These are phyloP conservation scores for Alligator sinensis DNA, from an alignment of 2,113 vertebrate species.

Conservation along the genomic window DNA sequence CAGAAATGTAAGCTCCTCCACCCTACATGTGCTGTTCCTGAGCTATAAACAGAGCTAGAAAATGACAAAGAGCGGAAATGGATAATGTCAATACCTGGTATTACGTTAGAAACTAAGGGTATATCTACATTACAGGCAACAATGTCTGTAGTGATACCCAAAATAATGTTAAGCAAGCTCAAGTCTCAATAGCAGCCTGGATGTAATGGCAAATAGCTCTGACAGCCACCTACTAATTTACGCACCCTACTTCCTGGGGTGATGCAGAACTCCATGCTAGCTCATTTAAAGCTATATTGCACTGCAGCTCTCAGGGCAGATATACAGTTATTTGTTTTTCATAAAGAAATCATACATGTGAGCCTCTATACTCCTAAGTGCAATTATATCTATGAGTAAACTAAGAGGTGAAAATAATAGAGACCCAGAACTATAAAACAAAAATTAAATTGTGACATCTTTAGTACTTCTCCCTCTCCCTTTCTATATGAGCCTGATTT, in stretches of 20 bases:
- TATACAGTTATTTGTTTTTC: background rate
- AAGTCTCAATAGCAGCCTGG: too few species aligned
- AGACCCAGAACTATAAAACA: background rate
- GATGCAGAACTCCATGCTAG: background rate
- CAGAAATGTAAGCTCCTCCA: slow-evolving; percentile 31
- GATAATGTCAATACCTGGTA: background rate
- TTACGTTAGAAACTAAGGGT: background rate
- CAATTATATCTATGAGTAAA: background rate
- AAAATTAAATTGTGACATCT: background rate
- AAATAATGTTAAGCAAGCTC: too few species aligned
- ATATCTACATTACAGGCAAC: too few species aligned
- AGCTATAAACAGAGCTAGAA: slow-evolving; percentile 5
- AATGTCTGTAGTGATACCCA: too few species aligned
- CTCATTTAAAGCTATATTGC: background rate
- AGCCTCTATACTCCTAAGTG: background rate
- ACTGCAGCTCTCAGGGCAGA: background rate
- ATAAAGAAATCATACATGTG: background rate
- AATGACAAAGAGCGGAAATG: background rate
- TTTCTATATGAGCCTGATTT: background rate
- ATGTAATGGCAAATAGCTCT: too few species aligned
- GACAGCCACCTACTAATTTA: too few species aligned
- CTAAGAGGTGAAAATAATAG: background rate
- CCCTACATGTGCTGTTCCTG: slow-evolving; percentile 13
- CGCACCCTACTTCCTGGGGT: background rate
- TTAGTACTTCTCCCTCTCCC: background rate